Base-by-base conservation (phyloP, 2,113 vertebrate species). In the Forbesichthys papilliferus region DNA sequence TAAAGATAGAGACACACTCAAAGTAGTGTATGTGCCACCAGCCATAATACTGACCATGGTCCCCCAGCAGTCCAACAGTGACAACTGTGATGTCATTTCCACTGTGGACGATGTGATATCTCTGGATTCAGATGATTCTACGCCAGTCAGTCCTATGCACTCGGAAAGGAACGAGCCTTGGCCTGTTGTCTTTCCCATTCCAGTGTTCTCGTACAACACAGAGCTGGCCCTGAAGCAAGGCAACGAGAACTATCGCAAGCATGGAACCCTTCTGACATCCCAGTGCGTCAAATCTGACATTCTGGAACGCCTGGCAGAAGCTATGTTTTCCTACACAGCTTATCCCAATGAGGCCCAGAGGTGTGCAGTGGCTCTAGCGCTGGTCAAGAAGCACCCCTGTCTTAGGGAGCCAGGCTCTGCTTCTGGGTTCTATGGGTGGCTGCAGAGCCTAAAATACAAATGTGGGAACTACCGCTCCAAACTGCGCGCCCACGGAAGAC, bases 1-100 rank as follows among this genome's bases (percentile, higher is more conserved):
- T 11, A 74, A 74, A 33, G 73, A 79, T 58, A 83, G 68, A 66
- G 78, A 81, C 75, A 83, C 54, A 1, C 69, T 86, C 0, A 79
- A 77, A 73, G 57, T 78, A 8, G 75, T 79, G 34, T 55, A 68
- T 60, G 10, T 52, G 14, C 64, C 53, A 0, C 27, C 42, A 33
- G 11, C 1, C 20, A 9, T 77, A 16, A n/a, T 0, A 3, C 6
- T 73, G 11, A 59, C 65, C 48, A 16, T 14, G 8, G 57, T 46
- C 11, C 47, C 56, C 12, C 66, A 66, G 52, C 61, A 73, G 2
- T 12, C 5, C 13, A 53, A 12, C n/a, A 48, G 49, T 12, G 56
- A 64, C 49, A 8, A 33, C 27, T 27, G 27, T 3, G 72, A 68
- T 51, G 64, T 71, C 11, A 12, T 61, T 3, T 42, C 13, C 8